Evolutionary conservation across 2,888 invertebrate genomes (phyloP).

Genomic region (Pimpla rufipes): DNA sequence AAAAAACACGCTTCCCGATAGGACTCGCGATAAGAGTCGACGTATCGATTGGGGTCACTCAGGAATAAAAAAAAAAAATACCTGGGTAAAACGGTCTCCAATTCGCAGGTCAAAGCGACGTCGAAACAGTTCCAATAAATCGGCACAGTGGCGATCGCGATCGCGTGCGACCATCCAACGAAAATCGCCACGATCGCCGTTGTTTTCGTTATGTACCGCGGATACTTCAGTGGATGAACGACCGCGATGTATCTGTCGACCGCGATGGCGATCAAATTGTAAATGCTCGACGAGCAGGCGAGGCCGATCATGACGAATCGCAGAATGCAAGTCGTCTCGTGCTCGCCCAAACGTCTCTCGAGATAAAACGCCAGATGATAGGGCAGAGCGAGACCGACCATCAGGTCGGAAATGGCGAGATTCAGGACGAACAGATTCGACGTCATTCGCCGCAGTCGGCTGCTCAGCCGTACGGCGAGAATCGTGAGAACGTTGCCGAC

Average conservation of each 20-base stretch:
- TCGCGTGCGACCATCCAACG: constrained; percentile 89
- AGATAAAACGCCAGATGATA: constrained; percentile 93
- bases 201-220: constrained; percentile 90
- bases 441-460: constrained; percentile 89
- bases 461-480: constrained; percentile 90
- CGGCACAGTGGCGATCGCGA: constrained; percentile 89
- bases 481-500: constrained; percentile 92
- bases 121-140: constrained; percentile 93
- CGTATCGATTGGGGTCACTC: constrained; percentile 57
- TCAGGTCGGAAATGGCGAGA: constrained; percentile 92
- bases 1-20: too few species aligned
- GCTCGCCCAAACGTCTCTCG: constrained; percentile 87
- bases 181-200: constrained; percentile 89
- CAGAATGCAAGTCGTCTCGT: constrained; percentile 87
- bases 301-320: constrained; percentile 91
- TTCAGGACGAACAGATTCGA: constrained; percentile 93
- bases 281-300: constrained; percentile 92
- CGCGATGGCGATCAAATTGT: constrained; percentile 92
- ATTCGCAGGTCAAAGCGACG: constrained; percentile 88
- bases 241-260: constrained; percentile 93
- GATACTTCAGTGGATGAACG: constrained; percentile 92
- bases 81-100: constrained; percentile 88
- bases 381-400: constrained; percentile 92
- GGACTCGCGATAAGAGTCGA: neutral
- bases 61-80: too few species aligned